Conservation (phyloP, 2,888 invertebrate genomes). For the Vanessa cardui region DNA sequence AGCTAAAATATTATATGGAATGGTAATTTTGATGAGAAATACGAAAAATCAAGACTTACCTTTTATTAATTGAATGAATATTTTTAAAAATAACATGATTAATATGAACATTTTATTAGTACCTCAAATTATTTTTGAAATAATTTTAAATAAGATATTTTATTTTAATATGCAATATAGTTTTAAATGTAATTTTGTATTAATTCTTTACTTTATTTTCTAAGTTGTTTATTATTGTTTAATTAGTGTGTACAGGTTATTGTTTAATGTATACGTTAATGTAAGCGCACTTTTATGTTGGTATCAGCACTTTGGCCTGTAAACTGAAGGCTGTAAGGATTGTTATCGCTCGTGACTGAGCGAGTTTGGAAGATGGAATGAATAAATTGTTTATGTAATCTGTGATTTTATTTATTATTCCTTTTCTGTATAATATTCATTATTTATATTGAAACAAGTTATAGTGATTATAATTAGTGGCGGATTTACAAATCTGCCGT, state of each 20-base stretch:
- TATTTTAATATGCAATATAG: no score
- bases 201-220: no score
- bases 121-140: no score
- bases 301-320: slow-evolving; percentile 47
- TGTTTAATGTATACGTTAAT: slow-evolving; percentile 13
- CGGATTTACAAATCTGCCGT: no score
- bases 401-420: slow-evolving; percentile 40
- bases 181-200: no score
- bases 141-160: no score
- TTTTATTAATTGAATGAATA: no score
- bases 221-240: no score
- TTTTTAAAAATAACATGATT: no score
- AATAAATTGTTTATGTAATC: slow-evolving; percentile 65
- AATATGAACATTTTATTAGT: no score
- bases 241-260: background rate
- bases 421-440: background rate
- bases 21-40: background rate
- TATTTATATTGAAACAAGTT: no score
- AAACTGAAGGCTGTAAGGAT: slow-evolving; percentile 51
- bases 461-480: no score
- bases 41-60: background rate
- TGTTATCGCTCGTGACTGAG: slow-evolving; percentile 64
- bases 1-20: background rate
- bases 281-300: slow-evolving; percentile 44
- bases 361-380: slow-evolving; percentile 50